A percentile compares a stretch with the other conserved stretches of the same genome.
Evolutionary conservation across 2,888 invertebrate genomes (phyloP).

Genomic region (Halictus quadricinctus): DNA sequence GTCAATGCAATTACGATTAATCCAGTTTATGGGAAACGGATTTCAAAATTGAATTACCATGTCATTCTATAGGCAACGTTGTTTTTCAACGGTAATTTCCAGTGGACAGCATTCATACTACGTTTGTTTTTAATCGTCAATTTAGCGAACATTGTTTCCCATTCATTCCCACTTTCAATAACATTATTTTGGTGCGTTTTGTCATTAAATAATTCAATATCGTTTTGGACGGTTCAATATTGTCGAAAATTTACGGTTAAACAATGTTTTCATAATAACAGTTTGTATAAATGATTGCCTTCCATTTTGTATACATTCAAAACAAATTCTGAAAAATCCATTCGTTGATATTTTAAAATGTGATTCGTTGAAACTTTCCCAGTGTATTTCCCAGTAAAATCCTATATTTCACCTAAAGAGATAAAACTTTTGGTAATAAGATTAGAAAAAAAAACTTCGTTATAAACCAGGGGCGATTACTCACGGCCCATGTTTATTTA

Average conservation of each 20-base stretch:
- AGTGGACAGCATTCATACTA: neutral
- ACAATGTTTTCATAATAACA: neutral
- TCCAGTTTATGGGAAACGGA: conserved; percentile 36
- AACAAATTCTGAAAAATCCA: too few relatives aligned
- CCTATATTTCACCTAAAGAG: too few relatives aligned
- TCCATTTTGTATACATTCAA: too few relatives aligned
- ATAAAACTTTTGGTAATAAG: neutral
- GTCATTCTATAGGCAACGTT: neutral
- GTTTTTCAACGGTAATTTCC: neutral
- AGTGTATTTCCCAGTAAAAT: too few relatives aligned
- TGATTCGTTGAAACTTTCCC: too few relatives aligned
- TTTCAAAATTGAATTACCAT: conserved; percentile 26
- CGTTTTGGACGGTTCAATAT: neutral
- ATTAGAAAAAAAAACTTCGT: neutral
- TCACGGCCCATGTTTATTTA: too few relatives aligned
- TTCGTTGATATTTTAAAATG: too few relatives aligned
- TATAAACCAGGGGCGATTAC: too few relatives aligned
- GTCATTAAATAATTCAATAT: neutral
- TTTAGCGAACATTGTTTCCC: neutral
- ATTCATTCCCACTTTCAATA: neutral
- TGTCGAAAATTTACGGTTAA: neutral
- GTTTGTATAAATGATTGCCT: too few relatives aligned
- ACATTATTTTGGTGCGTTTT: neutral
- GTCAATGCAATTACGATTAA: conserved; percentile 12
- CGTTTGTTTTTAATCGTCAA: neutral